Evolutionary conservation across 2,113 vertebrate genomes (phyloP), one percentile per base, ranked within the genome.

Genomic region (Panthera uncia): DNA sequence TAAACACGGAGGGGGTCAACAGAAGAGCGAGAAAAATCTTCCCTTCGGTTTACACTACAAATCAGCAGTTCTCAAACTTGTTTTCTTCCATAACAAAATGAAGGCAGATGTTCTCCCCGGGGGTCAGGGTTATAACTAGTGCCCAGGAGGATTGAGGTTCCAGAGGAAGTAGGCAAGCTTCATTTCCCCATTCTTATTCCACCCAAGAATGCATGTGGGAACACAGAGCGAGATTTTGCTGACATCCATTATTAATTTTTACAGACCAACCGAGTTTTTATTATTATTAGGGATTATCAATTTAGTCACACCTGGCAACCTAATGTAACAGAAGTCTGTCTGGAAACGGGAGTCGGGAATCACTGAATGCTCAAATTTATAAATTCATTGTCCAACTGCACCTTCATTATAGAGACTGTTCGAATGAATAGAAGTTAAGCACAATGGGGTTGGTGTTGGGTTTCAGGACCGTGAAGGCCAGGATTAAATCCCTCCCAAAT

Each of bases 91-190:
- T 65, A 36, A 19, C 38, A 65, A 63, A 33, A 63, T 79, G 48
- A 91, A 15, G 16, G 41, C 2, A 31, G 7, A 31, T 82, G 21
- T 41, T 71, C 38, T 83, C 68, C 16, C 1, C 6, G 1, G 29
- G 7, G 3, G 4, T 1, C 57, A 3, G 4, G 1, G 0, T 38
- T 74, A 16, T 33, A 45, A 19, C 15, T 3, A 16, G 55, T 69
- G 12, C 13, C 21, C 16, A n/a, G 15, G 31, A 74, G 5, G 25
- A 50, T 0, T 1, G 27, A 68, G 14, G 11, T 14, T 38, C n/a
- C 57, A 50, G 38, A 80, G 6, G 29, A 55, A 80, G 69, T 0
- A 91, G 27, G 4, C 1, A 29, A 66, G 3, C 4, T 41, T 68
- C 4, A 12, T 63, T 4, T n/a, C 9, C 1, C 27, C 45, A 38